Percentiles rank a stretch among this genome's conserved stretches.
Evolutionary conservation across 30 jellyfish, hydroid and myxozoan species (phyloP).

Genomic region (Hydractinia echinata): DNA sequence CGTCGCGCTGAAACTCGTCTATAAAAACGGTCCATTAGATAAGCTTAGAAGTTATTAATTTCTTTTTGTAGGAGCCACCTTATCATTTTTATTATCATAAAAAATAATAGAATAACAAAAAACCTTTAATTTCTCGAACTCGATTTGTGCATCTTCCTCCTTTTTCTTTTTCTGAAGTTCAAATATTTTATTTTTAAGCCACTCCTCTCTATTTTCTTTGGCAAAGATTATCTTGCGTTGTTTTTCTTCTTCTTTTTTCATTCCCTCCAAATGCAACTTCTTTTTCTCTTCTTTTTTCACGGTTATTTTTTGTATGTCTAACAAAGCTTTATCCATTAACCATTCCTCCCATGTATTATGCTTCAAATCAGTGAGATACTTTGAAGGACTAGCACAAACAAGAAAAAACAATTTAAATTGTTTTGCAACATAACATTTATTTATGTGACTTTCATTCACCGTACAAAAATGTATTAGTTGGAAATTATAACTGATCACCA

Average conservation of each 20-base stretch:
- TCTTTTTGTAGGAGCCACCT: too few relatives aligned
- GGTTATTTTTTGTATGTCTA: constrained; percentile 29
- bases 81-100: neutral
- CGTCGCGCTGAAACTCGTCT: too few relatives aligned
- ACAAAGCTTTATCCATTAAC: constrained; percentile 56
- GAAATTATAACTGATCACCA: too few relatives aligned
- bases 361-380: neutral
- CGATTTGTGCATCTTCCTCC: constrained; percentile 54
- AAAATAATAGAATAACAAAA: neutral
- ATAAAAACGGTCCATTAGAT: too few relatives aligned
- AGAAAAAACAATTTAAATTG: too few relatives aligned
- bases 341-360: constrained; percentile 68
- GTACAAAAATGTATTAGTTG: too few relatives aligned
- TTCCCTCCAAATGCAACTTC: constrained; percentile 7
- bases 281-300: constrained; percentile 30
- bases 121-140: constrained; percentile 44
- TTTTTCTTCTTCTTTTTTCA: constrained; percentile 37
- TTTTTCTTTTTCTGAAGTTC: constrained; percentile 36
- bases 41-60: too few relatives aligned
- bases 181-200: constrained; percentile 48
- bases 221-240: constrained; percentile 24
- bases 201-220: constrained; percentile 41
- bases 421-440: too few relatives aligned
- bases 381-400: too few relatives aligned
- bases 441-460: too few relatives aligned